A percentile compares a stretch with the other conserved stretches of the same genome.
phyloP scores from a whole-genome alignment of 2,797 vertebrate species.

The Hydrolagus colliei region DNA sequence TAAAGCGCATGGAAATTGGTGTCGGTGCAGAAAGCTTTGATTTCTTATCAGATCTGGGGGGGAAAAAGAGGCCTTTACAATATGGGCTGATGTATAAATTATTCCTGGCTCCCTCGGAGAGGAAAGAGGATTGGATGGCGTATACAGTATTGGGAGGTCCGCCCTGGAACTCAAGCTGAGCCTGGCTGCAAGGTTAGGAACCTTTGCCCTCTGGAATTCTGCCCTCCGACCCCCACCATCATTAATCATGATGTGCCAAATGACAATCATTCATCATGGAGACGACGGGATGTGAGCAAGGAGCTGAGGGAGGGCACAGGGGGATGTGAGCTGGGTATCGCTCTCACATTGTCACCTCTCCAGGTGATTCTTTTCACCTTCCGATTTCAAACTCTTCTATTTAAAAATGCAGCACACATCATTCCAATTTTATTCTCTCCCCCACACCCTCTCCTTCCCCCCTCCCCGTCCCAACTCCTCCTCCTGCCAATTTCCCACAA shows the following conservation, averaged over 20 bases:
- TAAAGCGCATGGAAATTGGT: not conserved
- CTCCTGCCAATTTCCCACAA: not conserved
- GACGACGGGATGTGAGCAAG: constrained; percentile 60
- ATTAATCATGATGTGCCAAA: constrained; percentile 91
- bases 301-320: constrained; percentile 60
- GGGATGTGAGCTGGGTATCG: constrained; percentile 47
- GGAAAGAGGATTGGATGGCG: constrained; percentile 20
- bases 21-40: not conserved
- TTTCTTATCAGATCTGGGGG: constrained; percentile 10
- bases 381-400: constrained; percentile 30
- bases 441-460: not conserved
- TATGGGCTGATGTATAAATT: constrained; percentile 8
- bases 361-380: constrained; percentile 48
- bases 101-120: not conserved
- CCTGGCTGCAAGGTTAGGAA: constrained; percentile 55
- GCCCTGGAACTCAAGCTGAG: constrained; percentile 47
- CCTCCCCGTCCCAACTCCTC: not conserved
- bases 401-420: not conserved
- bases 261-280: constrained; percentile 81
- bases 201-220: constrained; percentile 76
- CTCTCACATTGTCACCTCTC: constrained; percentile 38
- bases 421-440: no score
- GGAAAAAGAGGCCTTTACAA: not conserved
- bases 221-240: constrained; percentile 76
- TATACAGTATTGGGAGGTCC: constrained; percentile 48